Conservation (phyloP, 1,140 invertebrate species). For the Mizuhopecten yessoensis region DNA sequence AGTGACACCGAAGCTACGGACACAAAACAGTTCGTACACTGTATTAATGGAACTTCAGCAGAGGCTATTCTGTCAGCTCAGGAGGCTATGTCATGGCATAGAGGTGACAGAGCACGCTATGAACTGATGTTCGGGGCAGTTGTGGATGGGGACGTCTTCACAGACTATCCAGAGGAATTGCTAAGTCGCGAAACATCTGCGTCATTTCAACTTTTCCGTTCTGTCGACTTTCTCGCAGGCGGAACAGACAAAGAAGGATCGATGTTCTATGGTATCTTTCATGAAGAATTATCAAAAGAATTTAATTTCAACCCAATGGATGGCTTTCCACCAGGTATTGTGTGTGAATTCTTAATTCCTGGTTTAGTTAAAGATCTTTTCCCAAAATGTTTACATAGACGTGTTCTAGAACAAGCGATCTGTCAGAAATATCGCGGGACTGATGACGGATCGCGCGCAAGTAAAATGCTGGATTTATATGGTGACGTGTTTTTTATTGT, state of each 20-base stretch:
- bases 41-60: slow-evolving; percentile 14
- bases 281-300: slow-evolving; percentile 1
- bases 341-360: slow-evolving; percentile 56
- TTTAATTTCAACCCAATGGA: slow-evolving; percentile 50
- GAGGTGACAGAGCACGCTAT: background rate
- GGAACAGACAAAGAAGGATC: slow-evolving; percentile 58
- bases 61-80: slow-evolving; percentile 35
- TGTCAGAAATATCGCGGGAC: slow-evolving; percentile 55
- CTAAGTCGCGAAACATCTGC: slow-evolving; percentile 40
- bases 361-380: slow-evolving; percentile 57
- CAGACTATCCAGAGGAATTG: slow-evolving; percentile 9
- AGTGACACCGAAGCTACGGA: background rate
- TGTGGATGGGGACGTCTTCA: slow-evolving; percentile 59
- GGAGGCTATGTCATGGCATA: background rate
- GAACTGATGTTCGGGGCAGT: slow-evolving; percentile 46
- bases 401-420: slow-evolving; percentile 47
- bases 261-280: slow-evolving; percentile 48
- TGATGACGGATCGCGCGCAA: slow-evolving; percentile 45
- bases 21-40: slow-evolving; percentile 33
- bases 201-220: slow-evolving; percentile 48
- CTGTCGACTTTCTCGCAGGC: slow-evolving; percentile 64
- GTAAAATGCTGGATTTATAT: slow-evolving; percentile 55
- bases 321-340: slow-evolving; percentile 56
- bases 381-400: background rate
- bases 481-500: slow-evolving; percentile 61